Percentiles rank a stretch among this genome's conserved stretches.
Evolutionary conservation across 2,113 vertebrate species (phyloP).

Genomic region (Fulica atra): DNA sequence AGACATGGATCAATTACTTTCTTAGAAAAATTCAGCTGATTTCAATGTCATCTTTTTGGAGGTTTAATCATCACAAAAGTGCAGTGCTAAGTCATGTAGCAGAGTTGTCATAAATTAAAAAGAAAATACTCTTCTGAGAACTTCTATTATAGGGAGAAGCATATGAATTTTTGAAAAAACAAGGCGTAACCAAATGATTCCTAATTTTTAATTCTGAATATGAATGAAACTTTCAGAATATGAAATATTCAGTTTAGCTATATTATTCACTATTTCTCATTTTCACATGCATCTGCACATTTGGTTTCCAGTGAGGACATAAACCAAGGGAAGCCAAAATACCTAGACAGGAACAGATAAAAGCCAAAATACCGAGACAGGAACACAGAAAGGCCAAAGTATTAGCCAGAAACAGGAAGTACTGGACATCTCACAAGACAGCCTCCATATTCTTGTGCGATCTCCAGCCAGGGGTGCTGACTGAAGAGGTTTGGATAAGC

Average conservation of each 20-base stretch:
- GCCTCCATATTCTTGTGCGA: slow-evolving; percentile 36
- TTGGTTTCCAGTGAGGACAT: slow-evolving; percentile 45
- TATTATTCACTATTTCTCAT: slow-evolving; percentile 10
- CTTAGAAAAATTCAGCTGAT: slow-evolving; percentile 29
- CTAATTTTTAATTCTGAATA: not conserved
- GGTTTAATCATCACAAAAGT: not conserved
- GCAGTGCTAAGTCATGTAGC: not conserved
- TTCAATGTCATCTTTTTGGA: not conserved
- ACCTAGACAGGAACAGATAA: slow-evolving; percentile 63
- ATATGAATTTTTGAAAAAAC: not conserved
- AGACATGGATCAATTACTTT: slow-evolving; percentile 36
- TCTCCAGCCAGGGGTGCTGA: slow-evolving; percentile 11
- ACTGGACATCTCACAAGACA: slow-evolving; percentile 31
- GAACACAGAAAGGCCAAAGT: slow-evolving; percentile 57
- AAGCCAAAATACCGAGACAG: slow-evolving; percentile 62
- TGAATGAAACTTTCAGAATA: not conserved
- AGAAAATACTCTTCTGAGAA: not conserved
- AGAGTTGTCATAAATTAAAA: not conserved
- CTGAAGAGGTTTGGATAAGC: slow-evolving; percentile 36
- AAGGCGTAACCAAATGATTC: not conserved
- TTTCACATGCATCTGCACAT: slow-evolving; percentile 31
- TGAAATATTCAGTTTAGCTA: not conserved
- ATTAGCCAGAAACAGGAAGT: slow-evolving; percentile 61
- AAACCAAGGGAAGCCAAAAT: slow-evolving; percentile 63
- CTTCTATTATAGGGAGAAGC: not conserved